Evolutionary conservation across 2,797 vertebrate species (phyloP).

Genomic region (Cephalopachus bancanus): DNA sequence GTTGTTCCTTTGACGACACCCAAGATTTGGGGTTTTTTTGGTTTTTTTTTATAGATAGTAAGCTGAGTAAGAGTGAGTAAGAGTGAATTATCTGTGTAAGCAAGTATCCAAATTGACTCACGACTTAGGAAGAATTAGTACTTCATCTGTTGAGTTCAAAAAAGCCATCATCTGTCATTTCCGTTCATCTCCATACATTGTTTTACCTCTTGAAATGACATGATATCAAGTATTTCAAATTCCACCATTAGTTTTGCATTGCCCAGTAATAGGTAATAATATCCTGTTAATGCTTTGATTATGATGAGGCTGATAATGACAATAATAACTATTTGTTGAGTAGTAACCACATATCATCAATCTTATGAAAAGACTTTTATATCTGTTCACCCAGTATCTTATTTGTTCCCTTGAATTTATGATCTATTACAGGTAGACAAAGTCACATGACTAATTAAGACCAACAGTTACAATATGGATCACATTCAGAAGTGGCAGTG

Average conservation of each 20-base stretch:
- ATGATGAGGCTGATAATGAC: not conserved
- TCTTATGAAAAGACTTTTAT: not conserved
- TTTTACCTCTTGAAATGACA: not conserved
- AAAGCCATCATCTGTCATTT: not conserved
- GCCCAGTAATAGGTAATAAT: not conserved
- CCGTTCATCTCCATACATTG: not conserved
- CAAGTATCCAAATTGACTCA: not conserved
- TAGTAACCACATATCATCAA: not conserved
- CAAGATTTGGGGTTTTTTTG: conserved; percentile 47
- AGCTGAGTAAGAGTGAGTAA: not conserved
- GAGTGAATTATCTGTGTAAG: not conserved
- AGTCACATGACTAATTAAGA: not conserved
- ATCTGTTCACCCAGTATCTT: not conserved
- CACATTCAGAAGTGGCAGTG: not conserved
- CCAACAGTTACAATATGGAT: no score
- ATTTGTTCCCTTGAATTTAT: not conserved
- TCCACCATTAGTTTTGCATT: not conserved
- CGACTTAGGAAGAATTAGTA: not conserved
- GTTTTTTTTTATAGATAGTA: not conserved
- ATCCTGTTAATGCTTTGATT: not conserved
- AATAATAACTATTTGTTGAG: not conserved
- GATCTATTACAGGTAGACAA: not conserved
- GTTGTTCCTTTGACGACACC: conserved; percentile 37
- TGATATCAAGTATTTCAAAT: not conserved
- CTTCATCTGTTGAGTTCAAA: not conserved